Percentiles rank a stretch among this genome's conserved stretches.
These are phyloP conservation scores for Spermophilus dauricus DNA, from an alignment of 2,113 vertebrate species.

Conservation along the genomic window DNA sequence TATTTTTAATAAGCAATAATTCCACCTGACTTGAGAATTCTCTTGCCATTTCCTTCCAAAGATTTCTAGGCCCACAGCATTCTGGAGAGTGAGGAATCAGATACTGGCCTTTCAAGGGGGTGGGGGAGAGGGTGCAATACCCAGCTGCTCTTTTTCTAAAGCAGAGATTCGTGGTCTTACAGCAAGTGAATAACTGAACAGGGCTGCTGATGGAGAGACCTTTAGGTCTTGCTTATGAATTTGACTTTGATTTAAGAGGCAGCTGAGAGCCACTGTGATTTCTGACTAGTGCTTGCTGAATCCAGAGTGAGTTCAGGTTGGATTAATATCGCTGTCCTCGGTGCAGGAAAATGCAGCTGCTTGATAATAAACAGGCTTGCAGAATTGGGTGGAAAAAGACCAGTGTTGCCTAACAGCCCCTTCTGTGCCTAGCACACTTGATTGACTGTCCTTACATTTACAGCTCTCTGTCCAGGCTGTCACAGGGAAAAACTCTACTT, in stretches of 20 bases:
- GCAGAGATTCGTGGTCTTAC: conserved; percentile 39
- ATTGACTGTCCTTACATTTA: conserved; percentile 19
- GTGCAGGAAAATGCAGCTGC: conserved; percentile 33
- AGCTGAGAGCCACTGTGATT: conserved; percentile 66
- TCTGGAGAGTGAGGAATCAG: conserved; percentile 46
- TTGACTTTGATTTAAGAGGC: conserved; percentile 79
- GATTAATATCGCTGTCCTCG: conserved; percentile 56
- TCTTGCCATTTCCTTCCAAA: conserved; percentile 32
- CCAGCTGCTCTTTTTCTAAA: too few relatives aligned
- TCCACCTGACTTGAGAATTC: conserved; percentile 46
- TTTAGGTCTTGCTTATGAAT: conserved; percentile 77
- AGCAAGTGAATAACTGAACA: conserved; percentile 49
- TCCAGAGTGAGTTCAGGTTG: conserved; percentile 60
- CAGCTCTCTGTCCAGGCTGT: conserved; percentile 13
- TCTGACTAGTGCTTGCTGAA: conserved; percentile 72
- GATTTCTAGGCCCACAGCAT: not conserved
- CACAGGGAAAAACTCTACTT: conserved; percentile 26
- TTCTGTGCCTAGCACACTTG: conserved; percentile 54
- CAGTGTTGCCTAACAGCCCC: conserved; percentile 24
- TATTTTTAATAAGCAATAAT: conserved; percentile 21
- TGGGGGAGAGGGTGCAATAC: not conserved
- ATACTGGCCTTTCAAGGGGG: conserved; percentile 1
- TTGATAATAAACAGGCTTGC: conserved; percentile 68
- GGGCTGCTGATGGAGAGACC: conserved; percentile 51
- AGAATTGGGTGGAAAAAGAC: conserved; percentile 56